A percentile compares a stretch with the other conserved stretches of the same genome.
Conservation (phyloP, 2,888 invertebrate species). For the Bombylius major region DNA sequence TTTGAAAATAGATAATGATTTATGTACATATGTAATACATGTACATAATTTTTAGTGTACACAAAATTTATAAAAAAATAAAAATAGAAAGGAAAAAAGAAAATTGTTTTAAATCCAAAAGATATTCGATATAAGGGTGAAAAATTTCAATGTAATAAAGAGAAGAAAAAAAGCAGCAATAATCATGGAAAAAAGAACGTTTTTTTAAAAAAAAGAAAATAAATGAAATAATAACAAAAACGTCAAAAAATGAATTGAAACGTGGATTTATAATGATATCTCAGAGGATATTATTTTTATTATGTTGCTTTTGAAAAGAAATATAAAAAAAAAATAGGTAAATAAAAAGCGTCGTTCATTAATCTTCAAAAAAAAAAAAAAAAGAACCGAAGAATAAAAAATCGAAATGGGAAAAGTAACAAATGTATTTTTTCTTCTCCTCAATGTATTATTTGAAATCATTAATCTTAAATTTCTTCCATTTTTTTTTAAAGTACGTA, state of each 20-base stretch:
- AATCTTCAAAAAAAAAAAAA: background rate
- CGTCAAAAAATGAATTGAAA: conserved; percentile 3
- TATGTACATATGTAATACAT: background rate
- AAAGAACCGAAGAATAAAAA: background rate
- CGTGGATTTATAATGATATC: conserved; percentile 5
- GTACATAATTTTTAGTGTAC: background rate
- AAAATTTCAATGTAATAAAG: no score
- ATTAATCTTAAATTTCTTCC: no score
- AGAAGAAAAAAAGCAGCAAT: background rate
- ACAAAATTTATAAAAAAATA: background rate
- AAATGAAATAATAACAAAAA: background rate
- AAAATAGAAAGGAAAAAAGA: background rate
- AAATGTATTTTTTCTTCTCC: no score
- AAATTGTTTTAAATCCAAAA: no score
- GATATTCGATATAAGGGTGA: no score
- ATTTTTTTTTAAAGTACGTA: no score
- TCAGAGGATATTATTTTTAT: background rate
- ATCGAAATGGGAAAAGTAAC: no score
- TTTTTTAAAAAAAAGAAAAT: background rate
- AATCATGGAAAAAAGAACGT: background rate
- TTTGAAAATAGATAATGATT: background rate
- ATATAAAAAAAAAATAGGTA: background rate
- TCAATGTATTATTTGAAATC: no score
- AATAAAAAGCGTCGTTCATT: conserved; percentile 3
- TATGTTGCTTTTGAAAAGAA: background rate